Conservation (phyloP, 1,140 invertebrate genomes). For the Holotrichia oblita region DNA sequence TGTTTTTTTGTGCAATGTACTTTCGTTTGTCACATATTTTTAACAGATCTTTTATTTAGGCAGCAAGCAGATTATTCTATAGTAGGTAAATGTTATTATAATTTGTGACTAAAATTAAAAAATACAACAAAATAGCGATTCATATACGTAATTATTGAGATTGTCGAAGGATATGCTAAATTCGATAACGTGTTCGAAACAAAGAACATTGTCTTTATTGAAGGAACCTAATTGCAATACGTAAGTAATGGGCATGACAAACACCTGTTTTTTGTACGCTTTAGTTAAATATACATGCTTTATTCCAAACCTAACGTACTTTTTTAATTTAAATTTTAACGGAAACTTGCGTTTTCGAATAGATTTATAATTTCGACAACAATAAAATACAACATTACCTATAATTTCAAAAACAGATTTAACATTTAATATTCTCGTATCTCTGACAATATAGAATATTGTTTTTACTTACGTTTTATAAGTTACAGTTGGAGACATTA, state of each 20-base stretch:
- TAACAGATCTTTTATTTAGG: too few relatives aligned
- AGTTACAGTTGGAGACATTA: background rate
- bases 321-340: constrained; percentile 14
- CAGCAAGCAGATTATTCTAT: too few relatives aligned
- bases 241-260: background rate
- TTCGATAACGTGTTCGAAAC: background rate
- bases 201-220: background rate
- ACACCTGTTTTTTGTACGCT: background rate
- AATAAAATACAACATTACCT: too few relatives aligned
- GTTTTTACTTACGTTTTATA: background rate
- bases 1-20: too few relatives aligned
- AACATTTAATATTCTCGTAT: too few relatives aligned
- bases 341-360: background rate
- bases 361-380: too few relatives aligned
- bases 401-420: too few relatives aligned
- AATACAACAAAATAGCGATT: too few relatives aligned
- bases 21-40: too few relatives aligned
- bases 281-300: background rate
- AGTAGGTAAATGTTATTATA: too few relatives aligned
- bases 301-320: background rate
- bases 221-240: background rate
- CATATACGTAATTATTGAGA: too few relatives aligned
- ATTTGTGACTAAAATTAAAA: too few relatives aligned
- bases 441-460: background rate
- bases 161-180: background rate